A percentile compares a stretch with the other conserved stretches of the same genome.
phyloP scores from a whole-genome alignment of 2,797 vertebrate species.

The Eupleurogrammus muticus region DNA sequence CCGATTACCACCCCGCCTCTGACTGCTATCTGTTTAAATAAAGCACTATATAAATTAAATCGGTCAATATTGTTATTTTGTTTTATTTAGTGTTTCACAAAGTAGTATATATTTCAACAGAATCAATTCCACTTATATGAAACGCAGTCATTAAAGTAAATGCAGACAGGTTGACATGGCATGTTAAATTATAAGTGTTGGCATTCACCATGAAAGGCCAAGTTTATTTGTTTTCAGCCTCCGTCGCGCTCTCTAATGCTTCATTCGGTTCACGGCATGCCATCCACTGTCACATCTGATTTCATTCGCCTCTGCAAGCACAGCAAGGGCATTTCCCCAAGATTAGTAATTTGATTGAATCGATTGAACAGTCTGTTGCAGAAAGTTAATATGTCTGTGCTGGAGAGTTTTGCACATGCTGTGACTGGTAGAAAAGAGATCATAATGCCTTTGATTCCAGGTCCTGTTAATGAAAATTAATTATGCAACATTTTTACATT shows the following conservation, averaged over 20 bases:
- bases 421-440: not conserved
- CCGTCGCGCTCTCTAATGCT: constrained; percentile 28
- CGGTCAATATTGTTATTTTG: too few relatives aligned
- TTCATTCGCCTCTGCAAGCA: constrained; percentile 44
- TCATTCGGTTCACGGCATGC: constrained; percentile 45
- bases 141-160: constrained; percentile 20
- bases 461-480: not conserved
- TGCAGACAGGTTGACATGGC: not conserved
- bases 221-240: constrained; percentile 47
- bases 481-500: not conserved
- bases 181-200: constrained; percentile 11
- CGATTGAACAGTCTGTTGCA: constrained; percentile 35
- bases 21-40: too few relatives aligned
- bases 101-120: too few relatives aligned
- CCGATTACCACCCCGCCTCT: too few relatives aligned
- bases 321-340: constrained; percentile 50
- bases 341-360: constrained; percentile 54
- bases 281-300: constrained; percentile 48
- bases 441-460: not conserved
- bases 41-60: too few relatives aligned
- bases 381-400: constrained; percentile 31
- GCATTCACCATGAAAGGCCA: constrained; percentile 25
- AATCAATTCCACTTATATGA: not conserved
- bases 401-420: constrained; percentile 16
- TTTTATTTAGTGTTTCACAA: too few relatives aligned